Conservation (phyloP, 2,888 invertebrate species). For the Eristalis pertinax region DNA sequence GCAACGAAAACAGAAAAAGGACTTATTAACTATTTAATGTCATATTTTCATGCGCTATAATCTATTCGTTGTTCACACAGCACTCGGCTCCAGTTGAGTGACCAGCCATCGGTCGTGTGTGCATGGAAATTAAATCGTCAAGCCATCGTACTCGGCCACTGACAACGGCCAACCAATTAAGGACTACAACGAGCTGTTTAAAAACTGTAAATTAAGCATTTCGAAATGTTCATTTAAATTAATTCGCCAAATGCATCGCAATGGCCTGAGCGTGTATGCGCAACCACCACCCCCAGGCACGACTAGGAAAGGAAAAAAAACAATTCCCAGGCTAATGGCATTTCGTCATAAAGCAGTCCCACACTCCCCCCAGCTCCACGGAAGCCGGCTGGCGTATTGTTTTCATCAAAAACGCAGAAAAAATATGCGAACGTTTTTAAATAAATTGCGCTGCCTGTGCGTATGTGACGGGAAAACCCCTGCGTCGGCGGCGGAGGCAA, state of each 20-base stretch:
- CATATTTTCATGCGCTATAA: constrained; percentile 7
- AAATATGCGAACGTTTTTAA: background rate
- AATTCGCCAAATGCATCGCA: constrained; percentile 17
- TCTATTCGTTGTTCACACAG: background rate
- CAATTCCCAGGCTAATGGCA: constrained; percentile 32
- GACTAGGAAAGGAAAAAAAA: background rate
- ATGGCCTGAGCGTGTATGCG: no score
- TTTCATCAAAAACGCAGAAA: constrained; percentile 7
- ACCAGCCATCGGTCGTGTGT: background rate
- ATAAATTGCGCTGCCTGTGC: constrained; percentile 31
- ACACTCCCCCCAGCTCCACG: constrained; percentile 15
- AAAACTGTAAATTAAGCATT: constrained; percentile 17
- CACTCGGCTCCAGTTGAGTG: no score
- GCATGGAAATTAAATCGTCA: constrained; percentile 12
- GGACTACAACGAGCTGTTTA: background rate
- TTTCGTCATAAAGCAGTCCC: constrained; percentile 36
- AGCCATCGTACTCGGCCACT: background rate
- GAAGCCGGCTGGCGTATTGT: constrained; percentile 26
- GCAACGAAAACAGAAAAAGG: constrained; percentile 1
- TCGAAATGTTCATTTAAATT: constrained; percentile 48
- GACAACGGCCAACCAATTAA: constrained; percentile 18
- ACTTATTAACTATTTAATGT: background rate
- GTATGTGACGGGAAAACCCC: background rate
- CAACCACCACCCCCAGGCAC: background rate
- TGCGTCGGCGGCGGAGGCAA: background rate